Evolutionary conservation across 2,888 invertebrate genomes (phyloP).

Genomic region (Caenorhabditis doughertyi): DNA sequence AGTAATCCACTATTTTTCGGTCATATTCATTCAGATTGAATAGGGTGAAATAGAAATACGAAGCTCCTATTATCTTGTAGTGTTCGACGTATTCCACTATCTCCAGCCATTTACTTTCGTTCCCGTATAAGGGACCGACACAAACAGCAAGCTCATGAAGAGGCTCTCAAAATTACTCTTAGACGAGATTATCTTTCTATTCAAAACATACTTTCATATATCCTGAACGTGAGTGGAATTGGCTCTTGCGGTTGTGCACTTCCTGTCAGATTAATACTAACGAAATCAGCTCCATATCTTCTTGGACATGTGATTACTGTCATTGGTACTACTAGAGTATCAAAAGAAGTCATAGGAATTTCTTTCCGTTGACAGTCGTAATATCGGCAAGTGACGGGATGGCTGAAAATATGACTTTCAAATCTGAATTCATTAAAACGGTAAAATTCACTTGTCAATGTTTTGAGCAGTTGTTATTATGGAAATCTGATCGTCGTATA

Average conservation of each 20-base stretch:
- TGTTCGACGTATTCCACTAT: constrained; percentile 40
- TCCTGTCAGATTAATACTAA: not conserved
- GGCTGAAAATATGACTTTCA: not conserved
- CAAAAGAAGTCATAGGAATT: constrained; percentile 21
- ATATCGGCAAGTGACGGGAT: constrained; percentile 17
- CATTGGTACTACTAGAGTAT: constrained; percentile 32
- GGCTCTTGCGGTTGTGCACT: constrained; percentile 6
- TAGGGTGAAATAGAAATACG: constrained; percentile 28
- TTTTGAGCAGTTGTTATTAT: constrained; percentile 1
- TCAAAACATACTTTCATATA: constrained; percentile 8
- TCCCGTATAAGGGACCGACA: constrained; percentile 41
- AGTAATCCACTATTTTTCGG: constrained; percentile 6
- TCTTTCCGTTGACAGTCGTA: constrained; percentile 39
- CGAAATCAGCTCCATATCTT: constrained; percentile 22
- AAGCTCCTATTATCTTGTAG: constrained; percentile 7
- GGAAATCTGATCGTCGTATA: constrained; percentile 6
- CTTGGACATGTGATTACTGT: constrained; percentile 23
- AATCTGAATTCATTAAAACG: not conserved
- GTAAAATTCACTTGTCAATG: not conserved
- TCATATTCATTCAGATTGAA: constrained; percentile 4
- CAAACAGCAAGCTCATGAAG: constrained; percentile 20
- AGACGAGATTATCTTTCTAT: not conserved
- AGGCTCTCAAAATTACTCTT: constrained; percentile 10
- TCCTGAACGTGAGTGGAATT: constrained; percentile 18
- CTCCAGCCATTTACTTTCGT: constrained; percentile 40